Conservation (phyloP, 2,888 invertebrate genomes). For the Eupithecia subfuscata region DNA sequence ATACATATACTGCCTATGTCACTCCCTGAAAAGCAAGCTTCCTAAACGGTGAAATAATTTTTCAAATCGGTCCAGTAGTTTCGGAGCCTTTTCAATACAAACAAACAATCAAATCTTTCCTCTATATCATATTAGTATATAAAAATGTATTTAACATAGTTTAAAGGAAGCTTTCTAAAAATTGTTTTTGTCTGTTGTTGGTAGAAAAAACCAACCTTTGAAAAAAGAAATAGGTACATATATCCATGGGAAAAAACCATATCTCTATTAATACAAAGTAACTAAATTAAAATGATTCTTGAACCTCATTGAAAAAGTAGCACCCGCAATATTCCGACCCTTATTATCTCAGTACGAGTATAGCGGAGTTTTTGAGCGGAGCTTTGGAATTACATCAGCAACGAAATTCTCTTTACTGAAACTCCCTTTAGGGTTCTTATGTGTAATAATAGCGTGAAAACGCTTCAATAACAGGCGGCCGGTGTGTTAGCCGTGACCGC, state of each 20-base stretch:
- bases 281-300: constrained; percentile 14
- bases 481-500: constrained; percentile 40
- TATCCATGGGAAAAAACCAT: neutral
- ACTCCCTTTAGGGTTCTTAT: constrained; percentile 38
- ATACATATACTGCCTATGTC: too few relatives aligned
- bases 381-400: constrained; percentile 40
- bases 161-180: neutral
- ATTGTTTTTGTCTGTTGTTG: neutral
- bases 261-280: neutral
- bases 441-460: constrained; percentile 46
- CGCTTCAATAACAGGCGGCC: constrained; percentile 42
- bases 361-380: too few relatives aligned
- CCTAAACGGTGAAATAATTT: too few relatives aligned
- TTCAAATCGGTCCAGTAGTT: too few relatives aligned
- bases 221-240: neutral
- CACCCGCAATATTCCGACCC: constrained; percentile 22
- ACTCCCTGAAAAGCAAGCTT: too few relatives aligned
- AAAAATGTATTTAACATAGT: neutral
- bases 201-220: neutral
- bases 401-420: constrained; percentile 39
- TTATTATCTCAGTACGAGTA: constrained; percentile 27
- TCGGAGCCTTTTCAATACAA: too few relatives aligned
- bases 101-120: too few relatives aligned
- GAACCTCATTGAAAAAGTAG: constrained; percentile 30
- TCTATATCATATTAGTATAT: too few relatives aligned